These are phyloP conservation scores for Trinectes maculatus DNA, from an alignment of 2,113 vertebrate species.

Conservation along the genomic window DNA sequence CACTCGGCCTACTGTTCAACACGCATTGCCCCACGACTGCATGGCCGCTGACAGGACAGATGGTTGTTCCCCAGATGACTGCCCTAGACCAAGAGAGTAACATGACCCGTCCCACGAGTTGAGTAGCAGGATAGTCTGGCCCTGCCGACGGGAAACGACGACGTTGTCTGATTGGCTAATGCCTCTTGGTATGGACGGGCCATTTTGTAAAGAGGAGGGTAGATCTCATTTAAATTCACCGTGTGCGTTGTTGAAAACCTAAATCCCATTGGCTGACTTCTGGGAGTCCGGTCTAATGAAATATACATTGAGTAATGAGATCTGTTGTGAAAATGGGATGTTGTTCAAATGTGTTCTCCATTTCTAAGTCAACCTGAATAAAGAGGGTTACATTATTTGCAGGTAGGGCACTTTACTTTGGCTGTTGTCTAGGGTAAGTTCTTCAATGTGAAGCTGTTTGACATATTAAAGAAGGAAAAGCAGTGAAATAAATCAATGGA, in stretches of 20 bases:
- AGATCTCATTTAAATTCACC: conserved; percentile 56
- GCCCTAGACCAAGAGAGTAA: conserved; percentile 70
- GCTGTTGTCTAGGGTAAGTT: neutral
- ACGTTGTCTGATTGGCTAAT: conserved; percentile 53
- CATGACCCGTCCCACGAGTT: conserved; percentile 22
- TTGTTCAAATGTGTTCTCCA: neutral
- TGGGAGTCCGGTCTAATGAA: conserved; percentile 65
- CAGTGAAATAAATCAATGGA: neutral
- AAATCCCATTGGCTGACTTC: conserved; percentile 65
- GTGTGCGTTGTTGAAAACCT: conserved; percentile 18
- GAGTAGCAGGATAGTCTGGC: conserved; percentile 51
- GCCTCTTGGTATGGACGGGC: conserved; percentile 1
- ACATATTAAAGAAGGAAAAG: neutral
- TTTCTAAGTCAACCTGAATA: conserved; percentile 2
- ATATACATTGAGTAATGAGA: conserved; percentile 79
- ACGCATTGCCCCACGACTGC: neutral
- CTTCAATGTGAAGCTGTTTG: conserved; percentile 30
- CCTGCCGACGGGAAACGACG: conserved; percentile 51
- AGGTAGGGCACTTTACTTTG: neutral
- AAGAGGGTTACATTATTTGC: neutral
- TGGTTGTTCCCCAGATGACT: conserved; percentile 61
- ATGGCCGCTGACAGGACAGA: conserved; percentile 48
- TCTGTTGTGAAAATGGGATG: conserved; percentile 50
- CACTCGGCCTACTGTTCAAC: conserved; percentile 7
- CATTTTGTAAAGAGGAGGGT: conserved; percentile 33